Base-by-base conservation (phyloP, 2,888 invertebrate species). In the Laspeyria flexula region DNA sequence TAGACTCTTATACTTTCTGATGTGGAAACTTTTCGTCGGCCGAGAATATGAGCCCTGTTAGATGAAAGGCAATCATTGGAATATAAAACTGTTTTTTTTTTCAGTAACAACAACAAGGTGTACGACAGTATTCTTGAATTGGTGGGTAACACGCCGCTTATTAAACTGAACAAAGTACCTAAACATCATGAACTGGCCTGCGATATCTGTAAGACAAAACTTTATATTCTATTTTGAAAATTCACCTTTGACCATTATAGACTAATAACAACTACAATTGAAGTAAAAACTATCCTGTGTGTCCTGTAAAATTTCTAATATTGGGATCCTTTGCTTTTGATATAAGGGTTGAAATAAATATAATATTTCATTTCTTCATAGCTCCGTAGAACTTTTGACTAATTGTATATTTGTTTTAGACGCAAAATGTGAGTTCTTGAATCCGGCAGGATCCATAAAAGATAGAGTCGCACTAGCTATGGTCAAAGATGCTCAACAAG, bases 371-470 rank as follows among this genome's bases (percentile, higher is more conserved):
- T 3, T 5, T 21, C 2, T 21, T 21, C n/a, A 21, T 21, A 3
- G 21, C 5, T 21, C 21, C 5, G 21, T 21, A 5, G 2, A 5
- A 3, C 3, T 21, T 1, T 7, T 1, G 1, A 7, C 9, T 25
- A 25, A 25, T 25, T 4, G 25, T 25, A 13, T 31, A 23, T 29
- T 39, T 18, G n/a, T 29, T 65, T 65, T 79, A 98, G 98, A 96
- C 88, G 99, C 94, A 33, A 99, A 99, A 93, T 99, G 98, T 84
- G 99, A 99, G 87, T 99, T 95, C 79, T 93, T 98, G 74, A 99
- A 98, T 85, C 97, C 99, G 25, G 98, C 98, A 34, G 99, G 99
- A 3, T 98, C 97, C 16, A 95, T 97, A 0, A 98, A 98, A 81
- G 98, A 98, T 79, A 93, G 98, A 43, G 98, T 99, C 71, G 98